phyloP scores from a whole-genome alignment of 2,113 vertebrate species.

The Miniopterus natalensis region DNA sequence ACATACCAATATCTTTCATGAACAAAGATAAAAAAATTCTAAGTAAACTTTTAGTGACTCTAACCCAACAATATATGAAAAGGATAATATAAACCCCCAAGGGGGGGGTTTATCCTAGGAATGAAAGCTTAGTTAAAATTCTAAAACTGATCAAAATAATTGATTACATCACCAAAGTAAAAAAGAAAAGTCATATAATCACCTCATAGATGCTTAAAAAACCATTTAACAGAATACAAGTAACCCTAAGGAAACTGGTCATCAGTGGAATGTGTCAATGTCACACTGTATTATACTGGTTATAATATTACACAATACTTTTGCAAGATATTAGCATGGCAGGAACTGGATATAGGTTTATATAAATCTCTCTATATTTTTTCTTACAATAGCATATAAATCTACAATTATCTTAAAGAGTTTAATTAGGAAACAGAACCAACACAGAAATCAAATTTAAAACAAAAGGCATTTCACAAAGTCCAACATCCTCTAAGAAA shows the following conservation, averaged over 20 bases:
- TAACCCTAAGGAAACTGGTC: neutral
- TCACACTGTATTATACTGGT: neutral
- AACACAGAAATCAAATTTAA: neutral
- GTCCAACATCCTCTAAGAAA: conserved; percentile 20
- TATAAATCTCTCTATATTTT: neutral
- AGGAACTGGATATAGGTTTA: neutral
- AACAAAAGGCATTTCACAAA: neutral
- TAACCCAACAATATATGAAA: neutral
- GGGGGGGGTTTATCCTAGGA: neutral
- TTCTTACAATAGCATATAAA: neutral
- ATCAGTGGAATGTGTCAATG: neutral
- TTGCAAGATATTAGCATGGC: neutral
- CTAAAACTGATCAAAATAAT: neutral
- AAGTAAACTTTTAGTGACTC: neutral
- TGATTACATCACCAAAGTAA: neutral
- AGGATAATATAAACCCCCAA: neutral
- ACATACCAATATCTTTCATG: neutral
- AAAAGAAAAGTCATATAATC: neutral
- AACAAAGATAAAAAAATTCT: neutral
- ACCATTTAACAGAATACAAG: neutral
- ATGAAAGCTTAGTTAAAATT: conserved; percentile 4
- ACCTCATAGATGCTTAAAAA: neutral
- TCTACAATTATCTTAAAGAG: neutral
- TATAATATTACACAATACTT: neutral
- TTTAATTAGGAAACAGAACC: neutral